Evolutionary conservation across 2,797 vertebrate genomes (phyloP), one percentile per base, ranked within the genome.

Genomic region (Acanthornis magna): DNA sequence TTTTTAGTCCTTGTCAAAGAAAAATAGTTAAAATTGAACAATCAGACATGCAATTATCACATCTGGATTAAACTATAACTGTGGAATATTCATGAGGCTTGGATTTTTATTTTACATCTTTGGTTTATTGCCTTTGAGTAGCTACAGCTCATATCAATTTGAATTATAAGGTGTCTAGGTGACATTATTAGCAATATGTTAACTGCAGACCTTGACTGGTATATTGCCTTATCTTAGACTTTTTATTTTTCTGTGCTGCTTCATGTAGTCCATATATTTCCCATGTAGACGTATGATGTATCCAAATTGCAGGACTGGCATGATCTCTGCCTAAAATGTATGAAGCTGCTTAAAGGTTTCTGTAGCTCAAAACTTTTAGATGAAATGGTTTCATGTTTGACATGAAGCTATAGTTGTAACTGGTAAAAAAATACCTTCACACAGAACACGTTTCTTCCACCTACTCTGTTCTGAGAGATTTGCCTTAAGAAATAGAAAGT

Each of bases 91-190:
- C 45, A 89, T 53, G 36, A 93, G 30, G 15, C 18, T 80, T 78
- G n/a, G 7, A 5, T 67, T 81, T 68, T 57, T n/a, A 30, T 63
- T 66, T 73, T 36, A 36, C 3, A 3, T 58, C 10, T 89, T 80
- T 91, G 15, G 18, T 89, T 84, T 96, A 66, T 88, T 88, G 42
- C 25, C 15, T 66, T 76, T 88, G 29, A 78, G 91, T 85, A 58
- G 40, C 43, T 81, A 47, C 19, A 70, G 1, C 10, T 68, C 22
- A 23, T 57, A 43, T 75, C 53, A 70, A 62, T 85, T 82, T 87
- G 45, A 86, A 75, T 84, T 87, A 54, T n/a, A 91, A 76, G 45
- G 16, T 85, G 16, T 65, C 70, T 90, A 74, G 51, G 62, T 74
- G 77, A 32, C 40, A 62, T 81, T 89, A 65, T 55, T 88, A 89